Evolutionary conservation across 2,888 invertebrate species (phyloP), one percentile per base, ranked within the genome.

Genomic region (Aethes cnicana): DNA sequence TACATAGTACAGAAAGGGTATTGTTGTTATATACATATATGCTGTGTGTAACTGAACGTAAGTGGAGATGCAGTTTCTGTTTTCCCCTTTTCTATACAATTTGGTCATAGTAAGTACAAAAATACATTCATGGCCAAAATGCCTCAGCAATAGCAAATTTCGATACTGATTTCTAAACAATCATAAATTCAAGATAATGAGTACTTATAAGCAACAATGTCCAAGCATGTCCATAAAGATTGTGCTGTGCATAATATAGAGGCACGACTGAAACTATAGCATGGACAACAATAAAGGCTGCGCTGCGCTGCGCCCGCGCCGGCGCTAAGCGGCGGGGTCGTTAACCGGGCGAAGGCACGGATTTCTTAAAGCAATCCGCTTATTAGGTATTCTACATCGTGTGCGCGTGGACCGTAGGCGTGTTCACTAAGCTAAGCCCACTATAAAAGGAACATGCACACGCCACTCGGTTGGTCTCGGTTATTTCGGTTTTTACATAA

Each of bases 341-440:
- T 57, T 75, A 84, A 84, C 78, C 79, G 80, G 83, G 84, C 82
- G 81, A 78, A 80, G 75, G 77, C 77, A 79, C 78, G 79, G 81
- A 81, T 84, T 83, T 83, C 82, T 83, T 85, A 82, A 85, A 84
- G 78, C 77, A 79, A 84, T 82, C 81, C 74, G 77, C 82, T 81
- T 84, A 84, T 84, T 84, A 85, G 80, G 82, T 77, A 83, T 81
- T 82, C 78, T 77, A 72, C 72, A 77, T 72, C 72, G 74, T 75
- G 58, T 62, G 60, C 59, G 54, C 50, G 56, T 61, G 61, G 55
- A 60, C 57, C 52, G 58, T 62, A 59, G 61, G 62, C 72, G 59
- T 57, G 68, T 69, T 70, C 68, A 61, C 66, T 67, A 61, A 66
- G 62, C 66, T 67, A 61, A 66, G 62, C 62, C 21, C 35, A 41